A percentile compares a stretch with the other conserved stretches of the same genome.
These are phyloP conservation scores for Xestia sexstrigata DNA, from an alignment of 2,888 invertebrate genomes.

Conservation along the genomic window DNA sequence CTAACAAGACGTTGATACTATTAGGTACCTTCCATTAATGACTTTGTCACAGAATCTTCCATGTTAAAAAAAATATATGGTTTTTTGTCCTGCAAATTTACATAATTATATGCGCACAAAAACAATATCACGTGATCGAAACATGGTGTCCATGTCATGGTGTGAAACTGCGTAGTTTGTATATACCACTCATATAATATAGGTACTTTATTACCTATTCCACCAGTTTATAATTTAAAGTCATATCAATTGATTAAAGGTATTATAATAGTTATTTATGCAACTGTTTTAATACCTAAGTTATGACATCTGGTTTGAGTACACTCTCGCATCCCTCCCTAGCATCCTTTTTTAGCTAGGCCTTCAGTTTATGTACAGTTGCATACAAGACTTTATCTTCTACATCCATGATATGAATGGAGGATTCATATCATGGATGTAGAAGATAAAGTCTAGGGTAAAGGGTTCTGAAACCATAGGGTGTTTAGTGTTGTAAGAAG, in stretches of 20 bases:
- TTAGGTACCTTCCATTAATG: neutral
- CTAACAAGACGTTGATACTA: neutral
- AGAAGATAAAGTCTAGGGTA: too few species aligned
- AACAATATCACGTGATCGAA: conserved; percentile 34
- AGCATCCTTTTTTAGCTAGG: too few species aligned
- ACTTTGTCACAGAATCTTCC: neutral
- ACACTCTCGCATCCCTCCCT: too few species aligned
- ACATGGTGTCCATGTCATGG: conserved; percentile 18
- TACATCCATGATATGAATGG: too few species aligned
- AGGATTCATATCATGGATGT: too few species aligned
- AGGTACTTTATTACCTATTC: conserved; percentile 15
- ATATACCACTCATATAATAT: neutral
- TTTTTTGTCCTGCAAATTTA: neutral
- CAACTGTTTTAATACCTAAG: too few species aligned
- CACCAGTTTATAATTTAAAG: neutral
- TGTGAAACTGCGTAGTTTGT: conserved; percentile 35
- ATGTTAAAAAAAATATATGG: neutral
- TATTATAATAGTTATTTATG: too few species aligned
- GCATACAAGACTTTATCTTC: too few species aligned
- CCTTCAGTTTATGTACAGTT: too few species aligned
- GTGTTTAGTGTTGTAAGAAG: too few species aligned
- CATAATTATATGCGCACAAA: neutral
- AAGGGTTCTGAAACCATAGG: too few species aligned
- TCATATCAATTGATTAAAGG: conserved; percentile 32
- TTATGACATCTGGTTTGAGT: too few species aligned